Evolutionary conservation across 1,140 invertebrate genomes (phyloP).

Genomic region (Berghia stephanieae): DNA sequence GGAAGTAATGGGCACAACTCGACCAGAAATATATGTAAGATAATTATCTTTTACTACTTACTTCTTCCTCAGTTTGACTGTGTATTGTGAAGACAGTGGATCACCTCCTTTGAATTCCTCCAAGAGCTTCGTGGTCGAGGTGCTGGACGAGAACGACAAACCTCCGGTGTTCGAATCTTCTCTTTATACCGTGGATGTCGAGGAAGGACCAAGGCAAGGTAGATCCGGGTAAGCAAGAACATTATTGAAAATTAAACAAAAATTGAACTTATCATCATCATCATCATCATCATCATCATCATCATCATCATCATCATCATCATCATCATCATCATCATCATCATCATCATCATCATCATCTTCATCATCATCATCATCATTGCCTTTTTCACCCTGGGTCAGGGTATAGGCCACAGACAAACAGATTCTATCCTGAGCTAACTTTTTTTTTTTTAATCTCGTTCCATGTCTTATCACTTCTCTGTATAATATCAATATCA

Average conservation of each 20-base stretch:
- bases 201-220: conserved; percentile 42
- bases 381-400: too few species aligned
- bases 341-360: neutral
- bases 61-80: conserved; percentile 33
- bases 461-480: too few species aligned
- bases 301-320: conserved; percentile 11
- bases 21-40: too few species aligned
- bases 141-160: conserved; percentile 92
- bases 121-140: conserved; percentile 93
- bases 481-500: too few species aligned
- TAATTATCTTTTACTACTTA: neutral
- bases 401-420: too few species aligned
- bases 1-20: too few species aligned
- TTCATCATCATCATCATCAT: neutral
- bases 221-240: neutral
- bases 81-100: conserved; percentile 73
- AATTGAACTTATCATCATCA: conserved; percentile 16
- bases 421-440: too few species aligned
- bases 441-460: too few species aligned
- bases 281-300: conserved; percentile 17
- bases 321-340: neutral
- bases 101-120: conserved; percentile 79
- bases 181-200: conserved; percentile 76
- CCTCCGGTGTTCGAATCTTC: conserved; percentile 80
- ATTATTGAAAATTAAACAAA: neutral